Evolutionary conservation across 2,113 vertebrate genomes (phyloP).

Genomic region (Falco punctatus): DNA sequence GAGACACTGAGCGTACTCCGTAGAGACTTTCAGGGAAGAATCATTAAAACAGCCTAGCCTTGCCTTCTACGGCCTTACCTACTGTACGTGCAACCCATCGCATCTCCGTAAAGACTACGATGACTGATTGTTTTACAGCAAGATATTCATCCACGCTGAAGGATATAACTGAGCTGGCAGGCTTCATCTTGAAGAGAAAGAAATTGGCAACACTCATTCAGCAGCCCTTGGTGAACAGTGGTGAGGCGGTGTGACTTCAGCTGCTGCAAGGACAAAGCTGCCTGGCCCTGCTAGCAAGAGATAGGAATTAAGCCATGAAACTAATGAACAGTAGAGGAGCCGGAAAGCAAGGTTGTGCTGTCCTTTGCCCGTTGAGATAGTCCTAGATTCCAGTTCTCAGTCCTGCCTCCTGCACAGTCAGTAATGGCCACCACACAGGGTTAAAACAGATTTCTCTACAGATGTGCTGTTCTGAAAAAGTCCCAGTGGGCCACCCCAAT

Average conservation of each 20-base stretch:
- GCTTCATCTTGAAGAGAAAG: constrained; percentile 22
- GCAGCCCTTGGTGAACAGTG: neutral
- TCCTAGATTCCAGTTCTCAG: constrained; percentile 21
- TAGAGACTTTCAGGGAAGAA: neutral
- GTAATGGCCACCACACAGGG: neutral
- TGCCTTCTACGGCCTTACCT: neutral
- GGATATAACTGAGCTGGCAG: constrained; percentile 28
- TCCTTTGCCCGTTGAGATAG: neutral
- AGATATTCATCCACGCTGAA: neutral
- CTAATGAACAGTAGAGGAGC: constrained; percentile 50
- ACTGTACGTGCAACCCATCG: neutral
- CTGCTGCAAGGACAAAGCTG: constrained; percentile 47
- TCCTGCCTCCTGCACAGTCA: neutral
- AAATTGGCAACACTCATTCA: neutral
- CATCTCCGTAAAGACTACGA: neutral
- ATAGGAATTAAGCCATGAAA: constrained; percentile 71
- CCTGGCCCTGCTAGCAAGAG: constrained; percentile 53
- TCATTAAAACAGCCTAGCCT: neutral
- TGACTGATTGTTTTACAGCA: neutral
- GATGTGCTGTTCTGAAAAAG: neutral
- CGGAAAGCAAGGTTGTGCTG: constrained; percentile 29
- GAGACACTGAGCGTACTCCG: neutral
- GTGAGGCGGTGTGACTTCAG: constrained; percentile 2
- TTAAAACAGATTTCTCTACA: neutral
- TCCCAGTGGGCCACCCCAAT: neutral